Evolutionary conservation across 2,888 invertebrate species (phyloP).

Genomic region (Acleris holmiana): DNA sequence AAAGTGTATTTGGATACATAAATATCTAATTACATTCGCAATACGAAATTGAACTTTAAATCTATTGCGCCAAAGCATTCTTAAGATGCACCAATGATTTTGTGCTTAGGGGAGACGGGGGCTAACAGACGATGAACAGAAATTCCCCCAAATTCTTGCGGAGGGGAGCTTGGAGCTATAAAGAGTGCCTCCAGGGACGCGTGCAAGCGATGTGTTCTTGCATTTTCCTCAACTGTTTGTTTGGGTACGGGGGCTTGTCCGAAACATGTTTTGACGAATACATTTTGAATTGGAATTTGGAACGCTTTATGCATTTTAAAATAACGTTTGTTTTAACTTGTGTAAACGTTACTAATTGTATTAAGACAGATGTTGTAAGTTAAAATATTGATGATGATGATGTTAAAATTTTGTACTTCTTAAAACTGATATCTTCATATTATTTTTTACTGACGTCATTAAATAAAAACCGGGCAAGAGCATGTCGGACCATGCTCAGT

Average conservation of each 20-base stretch:
- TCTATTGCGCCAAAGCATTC: not conserved
- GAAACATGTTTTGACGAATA: constrained; percentile 26
- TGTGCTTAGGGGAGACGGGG: constrained; percentile 40
- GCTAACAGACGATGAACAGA: constrained; percentile 56
- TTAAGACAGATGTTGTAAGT: constrained; percentile 5
- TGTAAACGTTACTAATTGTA: not conserved
- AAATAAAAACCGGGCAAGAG: too few species aligned
- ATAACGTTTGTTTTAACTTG: constrained; percentile 5
- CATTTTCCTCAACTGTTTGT: constrained; percentile 62
- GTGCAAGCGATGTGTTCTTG: constrained; percentile 64
- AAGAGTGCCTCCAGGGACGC: constrained; percentile 61
- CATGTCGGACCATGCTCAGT: too few species aligned
- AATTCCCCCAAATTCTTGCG: constrained; percentile 59
- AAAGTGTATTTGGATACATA: constrained; percentile 33
- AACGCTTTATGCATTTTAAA: constrained; percentile 13
- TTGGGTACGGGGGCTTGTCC: constrained; percentile 42
- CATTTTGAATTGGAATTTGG: constrained; percentile 11
- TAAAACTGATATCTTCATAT: too few species aligned
- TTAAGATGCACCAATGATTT: not conserved
- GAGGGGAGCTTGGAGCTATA: constrained; percentile 51
- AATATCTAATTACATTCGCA: not conserved
- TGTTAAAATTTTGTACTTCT: too few species aligned
- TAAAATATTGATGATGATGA: not conserved
- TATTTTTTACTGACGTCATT: too few species aligned
- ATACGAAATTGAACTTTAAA: constrained; percentile 6